These are phyloP conservation scores for Trypoxylon attenuatum DNA, from an alignment of 2,888 invertebrate species.

Conservation along the genomic window DNA sequence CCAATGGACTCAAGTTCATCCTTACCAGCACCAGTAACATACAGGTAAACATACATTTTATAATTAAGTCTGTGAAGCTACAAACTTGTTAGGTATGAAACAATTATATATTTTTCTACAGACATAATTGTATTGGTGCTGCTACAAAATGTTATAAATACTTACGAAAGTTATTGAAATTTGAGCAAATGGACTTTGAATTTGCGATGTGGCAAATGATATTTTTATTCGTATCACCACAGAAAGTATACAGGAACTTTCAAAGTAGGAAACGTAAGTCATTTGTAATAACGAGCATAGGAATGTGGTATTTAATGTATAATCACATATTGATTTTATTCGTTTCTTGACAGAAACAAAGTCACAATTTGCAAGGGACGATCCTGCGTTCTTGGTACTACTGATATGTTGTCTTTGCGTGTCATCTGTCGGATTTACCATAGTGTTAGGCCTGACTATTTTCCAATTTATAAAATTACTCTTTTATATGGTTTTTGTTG, in stretches of 20 bases:
- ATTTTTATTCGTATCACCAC: constrained; percentile 94
- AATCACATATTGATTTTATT: background rate
- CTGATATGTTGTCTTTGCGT: constrained; percentile 90
- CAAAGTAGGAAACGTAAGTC: constrained; percentile 96
- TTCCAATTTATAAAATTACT: constrained; percentile 87
- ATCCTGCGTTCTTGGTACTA: constrained; percentile 97
- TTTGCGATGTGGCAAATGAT: constrained; percentile 99
- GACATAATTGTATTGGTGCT: constrained; percentile 86
- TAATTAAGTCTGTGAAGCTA: too few relatives aligned
- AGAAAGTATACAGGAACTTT: constrained; percentile 98
- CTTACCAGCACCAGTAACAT: constrained; percentile 80
- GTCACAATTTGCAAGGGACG: constrained; percentile 98
- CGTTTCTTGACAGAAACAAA: constrained; percentile 86
- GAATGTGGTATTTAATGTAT: background rate
- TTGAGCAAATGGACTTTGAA: constrained; percentile 99
- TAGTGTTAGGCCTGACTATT: constrained; percentile 84
- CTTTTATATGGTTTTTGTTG: constrained; percentile 93
- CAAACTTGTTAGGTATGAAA: constrained; percentile 41
- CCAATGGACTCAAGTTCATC: constrained; percentile 76
- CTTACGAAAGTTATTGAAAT: constrained; percentile 88
- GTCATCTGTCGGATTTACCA: constrained; percentile 91
- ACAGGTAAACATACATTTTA: constrained; percentile 55
- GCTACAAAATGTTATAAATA: constrained; percentile 93
- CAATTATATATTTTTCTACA: constrained; percentile 57
- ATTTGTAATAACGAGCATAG: background rate